These are phyloP conservation scores for Lithophane ornitopus DNA, from an alignment of 2,888 invertebrate genomes.

Conservation along the genomic window DNA sequence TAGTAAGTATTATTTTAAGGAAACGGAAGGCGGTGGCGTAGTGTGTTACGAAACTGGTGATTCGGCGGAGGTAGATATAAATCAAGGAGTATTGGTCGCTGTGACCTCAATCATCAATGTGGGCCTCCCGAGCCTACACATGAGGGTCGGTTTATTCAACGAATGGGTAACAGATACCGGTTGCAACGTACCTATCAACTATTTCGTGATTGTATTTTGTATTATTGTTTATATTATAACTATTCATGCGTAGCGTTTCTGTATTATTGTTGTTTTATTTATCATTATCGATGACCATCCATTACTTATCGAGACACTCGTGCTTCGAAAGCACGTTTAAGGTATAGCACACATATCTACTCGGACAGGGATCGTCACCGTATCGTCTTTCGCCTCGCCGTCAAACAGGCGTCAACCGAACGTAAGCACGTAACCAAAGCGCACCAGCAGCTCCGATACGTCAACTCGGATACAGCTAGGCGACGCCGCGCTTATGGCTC, in stretches of 20 bases:
- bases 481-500: no score
- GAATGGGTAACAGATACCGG: slow-evolving; percentile 74
- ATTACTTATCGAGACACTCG: no score
- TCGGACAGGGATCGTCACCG: no score
- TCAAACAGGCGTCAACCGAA: no score
- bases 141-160: slow-evolving; percentile 68
- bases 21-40: slow-evolving; percentile 79
- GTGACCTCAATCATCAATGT: slow-evolving; percentile 75
- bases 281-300: neutral
- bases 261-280: slow-evolving; percentile 13
- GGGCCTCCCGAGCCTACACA: slow-evolving; percentile 75
- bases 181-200: slow-evolving; percentile 6
- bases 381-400: no score
- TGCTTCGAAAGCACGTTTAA: no score
- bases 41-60: slow-evolving; percentile 80
- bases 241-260: slow-evolving; percentile 5
- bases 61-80: slow-evolving; percentile 70
- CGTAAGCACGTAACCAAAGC: no score
- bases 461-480: no score
- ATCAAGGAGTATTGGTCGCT: slow-evolving; percentile 77
- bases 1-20: slow-evolving; percentile 67
- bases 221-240: slow-evolving; percentile 40
- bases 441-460: no score
- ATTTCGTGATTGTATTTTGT: slow-evolving; percentile 35
- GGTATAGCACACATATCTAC: no score